These are phyloP conservation scores for Dysidea cf. avara DNA, from an alignment of 37 sponge, comb jelly and placozoan species.

Conservation along the genomic window DNA sequence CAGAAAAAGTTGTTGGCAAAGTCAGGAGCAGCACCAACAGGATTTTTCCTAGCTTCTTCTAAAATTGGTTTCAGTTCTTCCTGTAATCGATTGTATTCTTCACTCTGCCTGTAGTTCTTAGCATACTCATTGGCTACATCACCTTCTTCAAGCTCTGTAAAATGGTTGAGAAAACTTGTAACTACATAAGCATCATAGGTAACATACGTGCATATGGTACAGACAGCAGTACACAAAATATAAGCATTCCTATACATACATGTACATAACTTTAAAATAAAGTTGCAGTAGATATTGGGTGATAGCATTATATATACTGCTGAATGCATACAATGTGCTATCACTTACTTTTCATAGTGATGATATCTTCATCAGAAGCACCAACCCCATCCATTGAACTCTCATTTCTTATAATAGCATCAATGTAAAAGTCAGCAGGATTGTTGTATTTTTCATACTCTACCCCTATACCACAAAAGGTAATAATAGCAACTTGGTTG, in stretches of 20 bases:
- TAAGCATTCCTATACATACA: not conserved
- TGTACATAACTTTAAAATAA: not conserved
- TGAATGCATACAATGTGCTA: too few species aligned
- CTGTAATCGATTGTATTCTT: not conserved
- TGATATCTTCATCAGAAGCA: slow-evolving; percentile 5
- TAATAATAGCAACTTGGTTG: too few species aligned
- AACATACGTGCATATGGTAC: not conserved
- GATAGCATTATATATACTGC: too few species aligned
- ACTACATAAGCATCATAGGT: not conserved
- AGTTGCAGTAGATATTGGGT: too few species aligned
- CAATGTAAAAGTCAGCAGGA: slow-evolving; percentile 86
- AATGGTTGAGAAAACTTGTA: not conserved
- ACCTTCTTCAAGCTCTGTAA: not conserved
- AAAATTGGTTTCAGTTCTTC: slow-evolving; percentile 11
- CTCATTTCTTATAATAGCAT: slow-evolving; percentile 66
- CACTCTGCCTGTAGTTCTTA: slow-evolving; percentile 10
- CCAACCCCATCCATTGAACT: not conserved
- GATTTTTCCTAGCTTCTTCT: not conserved
- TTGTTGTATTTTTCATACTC: slow-evolving; percentile 82
- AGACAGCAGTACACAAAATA: not conserved
- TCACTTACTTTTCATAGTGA: too few species aligned
- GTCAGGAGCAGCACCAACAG: not conserved
- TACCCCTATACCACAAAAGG: too few species aligned
- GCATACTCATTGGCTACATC: not conserved
- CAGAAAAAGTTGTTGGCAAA: slow-evolving; percentile 53